Evolutionary conservation across 2,113 vertebrate genomes (phyloP).

Genomic region (Xerus inauris): DNA sequence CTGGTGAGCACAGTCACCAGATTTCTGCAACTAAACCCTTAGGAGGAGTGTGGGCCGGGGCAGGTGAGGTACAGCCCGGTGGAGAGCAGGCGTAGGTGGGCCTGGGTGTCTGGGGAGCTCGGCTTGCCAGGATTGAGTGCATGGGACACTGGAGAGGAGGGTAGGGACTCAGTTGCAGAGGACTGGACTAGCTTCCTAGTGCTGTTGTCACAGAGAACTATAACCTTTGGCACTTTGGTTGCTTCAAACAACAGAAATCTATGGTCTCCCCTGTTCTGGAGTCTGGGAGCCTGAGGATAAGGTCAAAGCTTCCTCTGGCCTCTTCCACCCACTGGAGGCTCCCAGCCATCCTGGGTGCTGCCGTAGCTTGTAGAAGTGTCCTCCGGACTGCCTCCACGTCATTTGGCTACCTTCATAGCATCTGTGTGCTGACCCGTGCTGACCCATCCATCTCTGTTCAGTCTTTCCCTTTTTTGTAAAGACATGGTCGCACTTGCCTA

Average conservation of each 20-base stretch:
- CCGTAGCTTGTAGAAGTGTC: not conserved
- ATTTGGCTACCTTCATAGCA: too few species aligned
- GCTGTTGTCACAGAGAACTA: not conserved
- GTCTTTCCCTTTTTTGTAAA: not conserved
- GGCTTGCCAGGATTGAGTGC: not conserved
- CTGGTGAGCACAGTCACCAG: too few species aligned
- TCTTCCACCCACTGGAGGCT: not conserved
- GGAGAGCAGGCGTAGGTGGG: not conserved
- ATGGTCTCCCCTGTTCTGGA: not conserved
- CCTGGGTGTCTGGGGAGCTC: not conserved
- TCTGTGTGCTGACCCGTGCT: too few species aligned
- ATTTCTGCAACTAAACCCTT: not conserved
- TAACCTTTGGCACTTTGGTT: not conserved
- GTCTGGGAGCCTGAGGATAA: too few species aligned
- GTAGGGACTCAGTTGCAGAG: accelerated
- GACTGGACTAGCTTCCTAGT: not conserved
- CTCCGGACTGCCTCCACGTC: accelerated
- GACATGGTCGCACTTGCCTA: not conserved
- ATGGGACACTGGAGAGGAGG: not conserved
- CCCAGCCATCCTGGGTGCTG: accelerated
- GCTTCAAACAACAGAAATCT: not conserved
- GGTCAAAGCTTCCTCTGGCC: not conserved
- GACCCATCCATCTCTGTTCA: too few species aligned
- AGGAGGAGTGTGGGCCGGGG: accelerated
- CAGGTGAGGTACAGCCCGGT: accelerated